A percentile compares a stretch with the other conserved stretches of the same genome.
Evolutionary conservation across 2,113 vertebrate species (phyloP).

Genomic region (Pygoscelis adeliae): DNA sequence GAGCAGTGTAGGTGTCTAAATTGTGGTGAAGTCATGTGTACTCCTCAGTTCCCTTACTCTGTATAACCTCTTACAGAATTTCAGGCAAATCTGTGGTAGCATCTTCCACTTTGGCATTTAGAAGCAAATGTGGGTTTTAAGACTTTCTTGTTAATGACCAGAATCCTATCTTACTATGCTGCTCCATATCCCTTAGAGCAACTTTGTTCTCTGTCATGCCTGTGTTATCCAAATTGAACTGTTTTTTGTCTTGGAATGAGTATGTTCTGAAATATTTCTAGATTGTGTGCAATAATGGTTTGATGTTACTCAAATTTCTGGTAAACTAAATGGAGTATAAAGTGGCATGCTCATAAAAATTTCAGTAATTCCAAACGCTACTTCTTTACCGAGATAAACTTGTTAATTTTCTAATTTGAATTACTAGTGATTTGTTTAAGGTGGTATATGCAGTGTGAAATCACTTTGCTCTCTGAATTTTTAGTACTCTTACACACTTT

Average conservation of each 20-base stretch:
- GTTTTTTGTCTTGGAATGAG: background rate
- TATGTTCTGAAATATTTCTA: background rate
- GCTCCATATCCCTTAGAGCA: background rate
- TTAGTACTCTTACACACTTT: conserved; percentile 63
- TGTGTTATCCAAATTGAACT: background rate
- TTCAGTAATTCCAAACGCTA: background rate
- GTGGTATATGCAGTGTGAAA: background rate
- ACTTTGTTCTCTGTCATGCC: background rate
- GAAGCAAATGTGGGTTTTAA: background rate
- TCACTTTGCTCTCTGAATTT: background rate
- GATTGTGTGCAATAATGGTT: background rate
- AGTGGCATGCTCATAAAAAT: background rate
- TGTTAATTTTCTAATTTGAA: background rate
- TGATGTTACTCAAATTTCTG: background rate
- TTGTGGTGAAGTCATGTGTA: background rate
- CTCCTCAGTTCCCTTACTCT: background rate
- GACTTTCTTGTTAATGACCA: background rate
- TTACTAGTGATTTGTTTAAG: background rate
- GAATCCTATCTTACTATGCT: background rate
- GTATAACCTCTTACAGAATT: background rate
- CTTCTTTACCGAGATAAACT: background rate
- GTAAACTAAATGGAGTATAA: background rate
- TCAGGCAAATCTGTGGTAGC: background rate
- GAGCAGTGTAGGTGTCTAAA: background rate
- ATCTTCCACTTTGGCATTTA: background rate